phyloP scores from a whole-genome alignment of 1,140 invertebrate species.

The Rhysida immarginata region DNA sequence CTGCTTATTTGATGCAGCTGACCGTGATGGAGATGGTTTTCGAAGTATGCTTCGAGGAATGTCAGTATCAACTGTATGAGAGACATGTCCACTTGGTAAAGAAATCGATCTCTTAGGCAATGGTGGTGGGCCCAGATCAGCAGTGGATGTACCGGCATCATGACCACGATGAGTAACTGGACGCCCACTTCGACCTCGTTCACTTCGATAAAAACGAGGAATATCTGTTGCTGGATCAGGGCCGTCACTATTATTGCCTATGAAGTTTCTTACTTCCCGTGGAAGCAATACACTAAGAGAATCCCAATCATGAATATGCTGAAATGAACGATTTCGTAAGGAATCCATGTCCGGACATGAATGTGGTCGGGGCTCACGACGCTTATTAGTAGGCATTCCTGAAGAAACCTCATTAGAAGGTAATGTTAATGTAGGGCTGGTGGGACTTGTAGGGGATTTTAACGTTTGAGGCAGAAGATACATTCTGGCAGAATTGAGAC shows the following conservation, averaged over 20 bases:
- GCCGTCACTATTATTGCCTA: background rate
- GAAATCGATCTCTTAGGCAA: conserved; percentile 48
- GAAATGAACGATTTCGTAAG: conserved; percentile 53
- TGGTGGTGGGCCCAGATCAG: conserved; percentile 35
- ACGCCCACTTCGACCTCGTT: conserved; percentile 8
- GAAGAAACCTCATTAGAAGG: background rate
- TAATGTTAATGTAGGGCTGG: too few species aligned
- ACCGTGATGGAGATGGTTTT: conserved; percentile 1
- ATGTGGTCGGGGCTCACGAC: conserved; percentile 41
- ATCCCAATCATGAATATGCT: conserved; percentile 77
- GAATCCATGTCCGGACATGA: conserved; percentile 68
- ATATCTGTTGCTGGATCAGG: conserved; percentile 1
- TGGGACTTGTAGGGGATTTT: conserved; percentile 26
- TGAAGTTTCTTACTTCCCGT: conserved; percentile 42
- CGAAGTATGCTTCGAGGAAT: conserved; percentile 52
- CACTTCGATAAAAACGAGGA: background rate
- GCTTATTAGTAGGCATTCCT: too few species aligned
- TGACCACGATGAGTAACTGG: conserved; percentile 44
- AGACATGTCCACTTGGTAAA: conserved; percentile 28
- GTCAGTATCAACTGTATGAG: conserved; percentile 42
- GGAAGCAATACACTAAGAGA: conserved; percentile 73
- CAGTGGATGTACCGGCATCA: conserved; percentile 48
- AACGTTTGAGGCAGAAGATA: background rate
- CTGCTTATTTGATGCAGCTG: too few species aligned
- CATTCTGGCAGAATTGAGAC: background rate